Evolutionary conservation across 2,888 invertebrate genomes (phyloP).

Genomic region (Megastigmus dorsalis): DNA sequence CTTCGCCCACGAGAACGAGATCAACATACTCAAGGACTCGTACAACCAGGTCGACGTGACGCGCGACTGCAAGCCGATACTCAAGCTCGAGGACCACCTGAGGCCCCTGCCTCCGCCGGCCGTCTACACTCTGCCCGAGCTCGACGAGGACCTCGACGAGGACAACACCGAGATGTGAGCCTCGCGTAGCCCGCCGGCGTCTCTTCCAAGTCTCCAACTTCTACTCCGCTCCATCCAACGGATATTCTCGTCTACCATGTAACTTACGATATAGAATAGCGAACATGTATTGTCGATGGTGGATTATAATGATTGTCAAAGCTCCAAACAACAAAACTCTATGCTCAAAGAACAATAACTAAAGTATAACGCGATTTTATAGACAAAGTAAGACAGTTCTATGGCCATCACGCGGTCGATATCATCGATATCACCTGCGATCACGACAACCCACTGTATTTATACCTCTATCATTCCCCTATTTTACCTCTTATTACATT

Average conservation of each 20-base stretch:
- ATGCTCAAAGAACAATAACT: slow-evolving; percentile 72
- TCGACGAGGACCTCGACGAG: slow-evolving; percentile 72
- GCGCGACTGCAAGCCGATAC: slow-evolving; percentile 71
- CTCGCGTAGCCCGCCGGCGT: background rate
- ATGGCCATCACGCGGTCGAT: too few species aligned
- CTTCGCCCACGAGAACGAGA: slow-evolving; percentile 73
- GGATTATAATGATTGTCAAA: slow-evolving; percentile 42
- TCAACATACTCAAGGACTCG: slow-evolving; percentile 72
- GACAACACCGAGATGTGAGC: slow-evolving; percentile 72
- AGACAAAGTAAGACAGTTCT: slow-evolving; percentile 55
- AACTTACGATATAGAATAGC: slow-evolving; percentile 4
- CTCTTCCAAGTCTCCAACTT: background rate
- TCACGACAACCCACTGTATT: too few species aligned
- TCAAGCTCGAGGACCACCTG: slow-evolving; percentile 70
- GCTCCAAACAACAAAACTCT: slow-evolving; percentile 61
- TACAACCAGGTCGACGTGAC: slow-evolving; percentile 73
- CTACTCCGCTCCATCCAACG: slow-evolving; percentile 1
- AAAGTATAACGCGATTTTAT: slow-evolving; percentile 58
- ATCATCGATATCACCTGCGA: too few species aligned
- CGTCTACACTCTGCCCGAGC: slow-evolving; percentile 71
- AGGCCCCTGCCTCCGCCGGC: slow-evolving; percentile 53
- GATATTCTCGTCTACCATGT: background rate
- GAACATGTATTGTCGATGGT: slow-evolving; percentile 16
- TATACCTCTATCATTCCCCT: too few species aligned
- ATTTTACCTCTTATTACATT: too few species aligned